Base-by-base conservation (phyloP, 2,113 vertebrate genomes). In the Ammodytes dubius region DNA sequence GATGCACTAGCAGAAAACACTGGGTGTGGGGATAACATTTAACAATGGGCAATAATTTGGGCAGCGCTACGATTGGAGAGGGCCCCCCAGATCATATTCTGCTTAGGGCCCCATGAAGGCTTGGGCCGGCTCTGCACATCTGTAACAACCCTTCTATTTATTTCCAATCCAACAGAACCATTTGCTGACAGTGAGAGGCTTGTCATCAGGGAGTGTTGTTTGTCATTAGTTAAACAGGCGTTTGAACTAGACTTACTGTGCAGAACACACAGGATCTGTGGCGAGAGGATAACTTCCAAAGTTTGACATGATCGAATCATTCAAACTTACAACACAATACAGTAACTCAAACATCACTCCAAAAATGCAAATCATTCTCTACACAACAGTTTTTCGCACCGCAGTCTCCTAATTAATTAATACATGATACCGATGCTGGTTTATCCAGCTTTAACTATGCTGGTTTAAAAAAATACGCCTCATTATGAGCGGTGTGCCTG, bases 211-310 rank as follows among this genome's bases (percentile, higher is more conserved):
- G 70, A 70, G 47, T 40, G 70, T 19, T 19, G 5, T 69, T 66
- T 82, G 66, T 42, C 85, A 81, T 59, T 35, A 37, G 5, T 76
- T 68, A 59, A 59, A 74, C 66, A 43, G 63, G 47, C 15, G 35
- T 1, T 8, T n/a, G 7, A 37, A 43, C 56, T 4, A 58, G 52
- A 40, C 61, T 27, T 54, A 46, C 50, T 27, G 27, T 27, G 27
- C 12, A 46, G 60, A 77, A 46, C 47, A 65, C 7, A 49, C 8
- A 57, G 14, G 71, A 35, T 76, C 66, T 40, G 70, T 42, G 27
- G 12, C 13, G 42, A 59, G 1, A 70, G 14, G 66, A 49, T 45
- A 78, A 81, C 70, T 83, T 76, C 6, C 1, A 57, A 89, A 88
- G 63, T 88, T 83, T 19, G 60, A 39, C 67, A 61, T 27, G 8